Evolutionary conservation across 2,888 invertebrate species (phyloP).

Genomic region (Dolichopus griseipennis): DNA sequence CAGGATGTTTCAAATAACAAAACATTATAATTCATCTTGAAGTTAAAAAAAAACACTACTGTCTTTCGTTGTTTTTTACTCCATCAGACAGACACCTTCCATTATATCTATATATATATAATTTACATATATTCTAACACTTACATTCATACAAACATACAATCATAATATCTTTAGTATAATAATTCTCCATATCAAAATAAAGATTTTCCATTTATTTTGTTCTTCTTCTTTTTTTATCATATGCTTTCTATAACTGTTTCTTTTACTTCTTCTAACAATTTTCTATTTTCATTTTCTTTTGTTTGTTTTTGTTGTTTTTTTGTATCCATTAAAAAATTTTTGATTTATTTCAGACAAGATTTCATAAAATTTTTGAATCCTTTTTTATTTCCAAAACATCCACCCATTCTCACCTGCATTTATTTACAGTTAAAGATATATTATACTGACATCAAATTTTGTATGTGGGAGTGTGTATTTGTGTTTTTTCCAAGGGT

Average conservation of each 20-base stretch:
- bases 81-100: not conserved
- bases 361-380: constrained; percentile 27
- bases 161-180: not conserved
- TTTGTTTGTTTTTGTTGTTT: not conserved
- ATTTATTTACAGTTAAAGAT: no score
- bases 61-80: not conserved
- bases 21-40: not conserved
- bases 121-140: not conserved
- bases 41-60: not conserved
- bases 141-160: not conserved
- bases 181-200: not conserved
- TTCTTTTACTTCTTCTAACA: not conserved
- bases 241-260: no score
- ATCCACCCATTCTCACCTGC: no score
- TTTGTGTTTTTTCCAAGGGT: no score
- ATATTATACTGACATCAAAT: no score
- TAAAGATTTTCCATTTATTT: no score
- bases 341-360: constrained; percentile 45
- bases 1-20: not conserved
- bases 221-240: no score
- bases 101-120: no score
- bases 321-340: constrained; percentile 35
- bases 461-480: no score
- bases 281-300: not conserved
- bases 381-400: not conserved